Percentiles rank a stretch among this genome's conserved stretches.
Evolutionary conservation across 2,797 vertebrate genomes (phyloP).

Genomic region (Oreochromis grahami): DNA sequence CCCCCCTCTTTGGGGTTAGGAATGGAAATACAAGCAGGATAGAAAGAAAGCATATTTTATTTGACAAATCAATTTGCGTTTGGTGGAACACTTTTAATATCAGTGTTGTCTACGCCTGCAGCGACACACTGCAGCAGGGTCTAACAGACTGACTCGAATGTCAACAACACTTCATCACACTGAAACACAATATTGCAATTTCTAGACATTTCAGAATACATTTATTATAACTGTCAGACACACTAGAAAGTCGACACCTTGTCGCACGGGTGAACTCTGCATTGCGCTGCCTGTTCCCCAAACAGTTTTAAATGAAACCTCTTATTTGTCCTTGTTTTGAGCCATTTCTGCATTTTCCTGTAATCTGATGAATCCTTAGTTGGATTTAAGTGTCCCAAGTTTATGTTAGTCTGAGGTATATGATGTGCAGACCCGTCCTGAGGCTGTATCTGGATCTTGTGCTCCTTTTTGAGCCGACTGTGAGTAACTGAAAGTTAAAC

Average conservation of each 20-base stretch:
- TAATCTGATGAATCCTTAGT: background rate
- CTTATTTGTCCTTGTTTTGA: background rate
- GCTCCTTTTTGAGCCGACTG: background rate
- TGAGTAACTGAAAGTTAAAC: background rate
- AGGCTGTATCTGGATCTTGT: constrained; percentile 52
- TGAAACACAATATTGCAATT: constrained; percentile 48
- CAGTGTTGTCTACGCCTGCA: constrained; percentile 25
- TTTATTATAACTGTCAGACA: constrained; percentile 39
- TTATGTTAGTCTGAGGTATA: constrained; percentile 66
- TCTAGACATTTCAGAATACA: constrained; percentile 57
- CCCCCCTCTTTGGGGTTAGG: background rate
- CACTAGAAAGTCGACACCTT: constrained; percentile 16
- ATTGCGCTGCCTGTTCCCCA: background rate
- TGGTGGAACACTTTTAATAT: constrained; percentile 47
- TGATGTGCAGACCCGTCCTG: constrained; percentile 61
- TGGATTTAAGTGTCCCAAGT: constrained; percentile 19
- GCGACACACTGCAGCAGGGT: constrained; percentile 33
- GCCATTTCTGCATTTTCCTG: background rate
- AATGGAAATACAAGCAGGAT: constrained; percentile 51
- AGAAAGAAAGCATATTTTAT: constrained; percentile 64
- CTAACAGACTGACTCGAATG: constrained; percentile 45
- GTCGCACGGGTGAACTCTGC: constrained; percentile 22
- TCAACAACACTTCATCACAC: constrained; percentile 57
- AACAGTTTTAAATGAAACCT: background rate
- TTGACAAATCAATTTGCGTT: constrained; percentile 51